These are phyloP conservation scores for Alca torda DNA, from an alignment of 2,797 vertebrate species.

Conservation along the genomic window DNA sequence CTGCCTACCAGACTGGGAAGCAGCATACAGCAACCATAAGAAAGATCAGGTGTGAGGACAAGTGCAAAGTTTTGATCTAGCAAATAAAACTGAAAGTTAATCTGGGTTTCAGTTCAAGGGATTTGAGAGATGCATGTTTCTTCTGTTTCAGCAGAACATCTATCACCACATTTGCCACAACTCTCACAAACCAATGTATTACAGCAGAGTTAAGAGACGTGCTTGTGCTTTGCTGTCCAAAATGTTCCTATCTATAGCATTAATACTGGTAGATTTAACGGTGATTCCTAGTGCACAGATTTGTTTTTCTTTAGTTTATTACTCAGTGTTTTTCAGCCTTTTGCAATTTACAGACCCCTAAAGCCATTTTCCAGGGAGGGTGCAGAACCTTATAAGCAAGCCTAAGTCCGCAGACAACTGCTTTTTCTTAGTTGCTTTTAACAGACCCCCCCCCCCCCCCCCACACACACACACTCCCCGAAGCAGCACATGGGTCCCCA, in stretches of 20 bases:
- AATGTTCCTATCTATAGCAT: constrained; percentile 8
- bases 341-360: background rate
- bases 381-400: background rate
- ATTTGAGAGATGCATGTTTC: background rate
- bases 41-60: background rate
- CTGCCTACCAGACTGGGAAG: background rate
- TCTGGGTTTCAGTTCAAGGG: background rate
- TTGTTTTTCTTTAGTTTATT: constrained; percentile 20
- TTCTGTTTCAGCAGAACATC: background rate
- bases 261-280: constrained; percentile 4
- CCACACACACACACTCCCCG: too few species aligned
- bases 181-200: background rate
- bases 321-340: background rate
- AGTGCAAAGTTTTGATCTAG: background rate
- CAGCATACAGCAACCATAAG: background rate
- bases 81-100: background rate
- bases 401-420: background rate
- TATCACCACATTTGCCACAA: background rate
- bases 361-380: background rate
- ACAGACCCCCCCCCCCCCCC: background rate
- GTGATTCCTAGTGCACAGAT: background rate
- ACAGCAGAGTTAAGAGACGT: background rate
- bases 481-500: background rate
- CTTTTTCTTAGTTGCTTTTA: constrained; percentile 3
- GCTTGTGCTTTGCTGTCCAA: background rate